Evolutionary conservation across 2,797 vertebrate species (phyloP).

Genomic region (Chaetodon trifasciatus): DNA sequence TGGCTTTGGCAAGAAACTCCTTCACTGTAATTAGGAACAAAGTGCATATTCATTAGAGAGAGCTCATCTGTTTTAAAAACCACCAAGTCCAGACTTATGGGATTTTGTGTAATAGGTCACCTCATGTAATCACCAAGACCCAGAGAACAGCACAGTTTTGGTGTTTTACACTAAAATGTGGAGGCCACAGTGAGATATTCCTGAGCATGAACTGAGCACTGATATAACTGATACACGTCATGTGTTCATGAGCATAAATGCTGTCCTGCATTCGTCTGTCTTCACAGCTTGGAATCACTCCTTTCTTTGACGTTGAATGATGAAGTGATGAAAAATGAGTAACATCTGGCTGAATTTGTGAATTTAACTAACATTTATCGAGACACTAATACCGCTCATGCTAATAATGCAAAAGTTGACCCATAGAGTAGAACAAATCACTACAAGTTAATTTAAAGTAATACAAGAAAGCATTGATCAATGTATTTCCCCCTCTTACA

Average conservation of each 20-base stretch:
- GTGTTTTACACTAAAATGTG: not conserved
- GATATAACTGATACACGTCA: not conserved
- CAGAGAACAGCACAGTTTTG: not conserved
- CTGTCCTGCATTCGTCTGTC: not conserved
- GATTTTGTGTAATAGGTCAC: conserved; percentile 11
- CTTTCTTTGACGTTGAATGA: not conserved
- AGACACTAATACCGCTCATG: not conserved
- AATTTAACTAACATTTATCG: not conserved
- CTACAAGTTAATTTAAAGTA: not conserved
- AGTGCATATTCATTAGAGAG: conserved; percentile 18
- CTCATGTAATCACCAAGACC: conserved; percentile 3
- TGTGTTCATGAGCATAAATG: not conserved
- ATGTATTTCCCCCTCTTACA: not conserved
- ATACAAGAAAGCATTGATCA: too few species aligned
- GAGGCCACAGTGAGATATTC: not conserved
- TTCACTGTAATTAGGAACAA: conserved; percentile 88
- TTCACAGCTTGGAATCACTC: not conserved
- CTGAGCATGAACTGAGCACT: not conserved
- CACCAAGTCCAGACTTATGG: not conserved
- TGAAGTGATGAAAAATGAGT: too few species aligned
- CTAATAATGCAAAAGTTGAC: not conserved
- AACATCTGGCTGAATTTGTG: not conserved
- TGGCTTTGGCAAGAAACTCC: conserved; percentile 97
- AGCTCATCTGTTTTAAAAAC: not conserved
- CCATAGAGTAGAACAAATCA: not conserved